A percentile compares a stretch with the other conserved stretches of the same genome.
Evolutionary conservation across 2,888 invertebrate genomes (phyloP).

Genomic region (Macrosoma leucophasiata): DNA sequence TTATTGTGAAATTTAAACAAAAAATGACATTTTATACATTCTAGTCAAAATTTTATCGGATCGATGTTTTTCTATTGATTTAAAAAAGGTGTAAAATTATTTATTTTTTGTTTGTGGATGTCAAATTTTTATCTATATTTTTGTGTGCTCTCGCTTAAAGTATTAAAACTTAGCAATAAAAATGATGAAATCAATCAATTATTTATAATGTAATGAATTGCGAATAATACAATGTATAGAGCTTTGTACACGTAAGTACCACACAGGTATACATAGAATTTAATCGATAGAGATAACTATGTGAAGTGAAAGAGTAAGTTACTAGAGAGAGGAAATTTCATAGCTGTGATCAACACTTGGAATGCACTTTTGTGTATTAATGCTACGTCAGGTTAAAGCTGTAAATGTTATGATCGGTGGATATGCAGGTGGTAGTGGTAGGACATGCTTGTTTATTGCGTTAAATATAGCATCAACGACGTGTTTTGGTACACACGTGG

Average conservation of each 20-base stretch:
- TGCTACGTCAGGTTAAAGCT: slow-evolving; percentile 46
- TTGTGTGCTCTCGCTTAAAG: slow-evolving; percentile 56
- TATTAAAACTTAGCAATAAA: slow-evolving; percentile 64
- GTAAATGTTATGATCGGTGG: slow-evolving; percentile 18
- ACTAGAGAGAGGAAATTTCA: slow-evolving; percentile 66
- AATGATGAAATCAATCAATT: slow-evolving; percentile 75
- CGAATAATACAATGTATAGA: slow-evolving; percentile 74
- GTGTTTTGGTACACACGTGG: no score
- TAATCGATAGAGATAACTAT: slow-evolving; percentile 53
- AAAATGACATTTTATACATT: slow-evolving; percentile 45
- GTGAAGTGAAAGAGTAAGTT: slow-evolving; percentile 48
- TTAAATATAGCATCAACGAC: no score
- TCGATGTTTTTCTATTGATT: slow-evolving; percentile 41
- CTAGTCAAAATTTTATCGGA: slow-evolving; percentile 71
- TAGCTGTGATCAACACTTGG: slow-evolving; percentile 70
- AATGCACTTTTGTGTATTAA: slow-evolving; percentile 64
- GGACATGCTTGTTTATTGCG: slow-evolving; percentile 45
- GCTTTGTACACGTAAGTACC: slow-evolving; percentile 70
- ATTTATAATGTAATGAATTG: slow-evolving; percentile 61
- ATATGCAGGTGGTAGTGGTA: slow-evolving; percentile 27
- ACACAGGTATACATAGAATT: slow-evolving; percentile 68
- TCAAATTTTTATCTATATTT: slow-evolving; percentile 43
- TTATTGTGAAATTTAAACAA: slow-evolving; percentile 54
- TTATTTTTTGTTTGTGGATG: slow-evolving; percentile 41
- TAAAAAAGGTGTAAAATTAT: slow-evolving; percentile 35